Evolutionary conservation across 1,140 invertebrate species (phyloP).

Genomic region (Plectus sambesii): DNA sequence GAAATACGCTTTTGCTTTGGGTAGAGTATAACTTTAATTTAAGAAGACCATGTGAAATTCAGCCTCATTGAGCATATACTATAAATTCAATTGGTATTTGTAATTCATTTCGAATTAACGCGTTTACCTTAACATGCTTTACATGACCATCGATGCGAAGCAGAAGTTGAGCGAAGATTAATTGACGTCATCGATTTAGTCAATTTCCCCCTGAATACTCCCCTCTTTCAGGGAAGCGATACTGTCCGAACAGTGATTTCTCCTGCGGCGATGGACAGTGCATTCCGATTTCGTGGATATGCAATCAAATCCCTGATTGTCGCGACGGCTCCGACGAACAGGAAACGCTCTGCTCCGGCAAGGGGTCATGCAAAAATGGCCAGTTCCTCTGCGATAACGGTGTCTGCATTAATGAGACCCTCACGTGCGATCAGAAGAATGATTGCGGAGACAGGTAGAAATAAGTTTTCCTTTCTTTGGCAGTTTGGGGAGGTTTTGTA

Average conservation of each 20-base stretch:
- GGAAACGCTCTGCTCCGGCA: conserved; percentile 12
- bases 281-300: conserved; percentile 3
- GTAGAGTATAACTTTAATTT: too few relatives aligned
- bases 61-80: too few relatives aligned
- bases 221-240: conserved; percentile 63
- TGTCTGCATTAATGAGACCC: conserved; percentile 64
- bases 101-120: too few relatives aligned
- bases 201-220: conserved; percentile 71
- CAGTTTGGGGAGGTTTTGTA: too few relatives aligned
- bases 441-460: conserved; percentile 60
- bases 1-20: too few relatives aligned
- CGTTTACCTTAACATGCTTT: too few relatives aligned
- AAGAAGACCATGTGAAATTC: too few relatives aligned
- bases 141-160: too few relatives aligned
- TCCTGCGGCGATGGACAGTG: conserved; percentile 6
- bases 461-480: too few relatives aligned
- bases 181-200: conserved; percentile 51
- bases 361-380: conserved; percentile 11
- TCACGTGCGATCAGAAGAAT: conserved; percentile 64
- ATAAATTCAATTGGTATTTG: too few relatives aligned
- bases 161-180: conserved; percentile 52
- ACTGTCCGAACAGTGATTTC: conserved; percentile 35
- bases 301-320: conserved; percentile 53
- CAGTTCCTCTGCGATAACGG: conserved; percentile 64
- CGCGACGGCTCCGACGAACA: conserved; percentile 55